phyloP scores from a whole-genome alignment of 2,797 vertebrate species.

The Perodicticus potto region DNA sequence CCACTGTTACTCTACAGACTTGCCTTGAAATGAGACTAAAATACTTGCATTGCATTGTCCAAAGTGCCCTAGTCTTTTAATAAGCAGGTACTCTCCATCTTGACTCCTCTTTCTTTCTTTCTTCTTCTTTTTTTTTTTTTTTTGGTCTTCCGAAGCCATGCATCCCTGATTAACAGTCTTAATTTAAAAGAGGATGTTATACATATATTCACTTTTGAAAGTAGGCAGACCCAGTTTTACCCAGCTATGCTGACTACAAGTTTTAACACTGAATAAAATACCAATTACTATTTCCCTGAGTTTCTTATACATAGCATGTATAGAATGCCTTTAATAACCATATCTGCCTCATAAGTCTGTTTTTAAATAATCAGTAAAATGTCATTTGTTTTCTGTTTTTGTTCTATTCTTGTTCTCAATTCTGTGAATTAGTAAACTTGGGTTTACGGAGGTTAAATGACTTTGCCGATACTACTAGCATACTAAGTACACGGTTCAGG shows the following conservation, averaged over 20 bases:
- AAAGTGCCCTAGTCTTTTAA: not conserved
- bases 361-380: not conserved
- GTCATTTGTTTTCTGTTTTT: not conserved
- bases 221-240: not conserved
- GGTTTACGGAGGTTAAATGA: not conserved
- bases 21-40: not conserved
- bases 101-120: not conserved
- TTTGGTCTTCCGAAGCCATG: not conserved
- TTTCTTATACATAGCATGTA: not conserved
- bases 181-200: not conserved
- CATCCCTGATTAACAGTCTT: not conserved
- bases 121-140: not conserved
- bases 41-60: not conserved
- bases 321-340: not conserved
- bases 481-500: not conserved
- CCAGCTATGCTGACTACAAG: not conserved
- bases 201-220: slow-evolving; percentile 23
- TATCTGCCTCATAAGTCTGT: not conserved
- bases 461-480: not conserved
- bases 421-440: not conserved
- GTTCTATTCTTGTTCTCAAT: not conserved
- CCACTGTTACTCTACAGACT: not conserved
- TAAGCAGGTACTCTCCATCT: not conserved
- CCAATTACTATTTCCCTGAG: not conserved
- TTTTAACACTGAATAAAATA: not conserved